A percentile compares a stretch with the other conserved stretches of the same genome.
Evolutionary conservation across 1,140 invertebrate genomes (phyloP).

Genomic region (Tribolium castaneum): DNA sequence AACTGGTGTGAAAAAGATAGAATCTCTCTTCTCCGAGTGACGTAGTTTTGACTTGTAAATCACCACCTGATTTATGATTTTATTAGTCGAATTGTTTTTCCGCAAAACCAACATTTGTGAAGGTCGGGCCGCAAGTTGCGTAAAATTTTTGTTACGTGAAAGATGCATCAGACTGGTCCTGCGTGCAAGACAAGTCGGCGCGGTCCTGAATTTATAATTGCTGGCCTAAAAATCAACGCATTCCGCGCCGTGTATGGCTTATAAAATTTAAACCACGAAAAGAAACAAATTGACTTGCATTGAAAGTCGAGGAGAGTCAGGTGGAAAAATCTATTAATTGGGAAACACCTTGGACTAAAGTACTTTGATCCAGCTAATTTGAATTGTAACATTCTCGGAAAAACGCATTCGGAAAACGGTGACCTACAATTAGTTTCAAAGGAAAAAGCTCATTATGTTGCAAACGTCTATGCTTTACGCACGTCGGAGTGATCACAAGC

Average conservation of each 20-base stretch:
- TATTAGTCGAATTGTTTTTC: slow-evolving; percentile 1
- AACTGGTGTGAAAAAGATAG: background rate
- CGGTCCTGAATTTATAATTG: slow-evolving; percentile 27
- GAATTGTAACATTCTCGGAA: background rate
- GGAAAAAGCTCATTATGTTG: background rate
- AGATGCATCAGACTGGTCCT: slow-evolving; percentile 27
- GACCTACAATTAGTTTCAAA: background rate
- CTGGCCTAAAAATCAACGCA: slow-evolving; percentile 34
- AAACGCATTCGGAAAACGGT: background rate
- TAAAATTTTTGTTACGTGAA: slow-evolving; percentile 14
- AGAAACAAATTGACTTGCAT: slow-evolving; percentile 4
- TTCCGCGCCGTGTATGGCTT: slow-evolving; percentile 19
- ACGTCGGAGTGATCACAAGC: background rate
- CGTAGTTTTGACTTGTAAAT: slow-evolving; percentile 2
- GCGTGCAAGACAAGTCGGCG: slow-evolving; percentile 26
- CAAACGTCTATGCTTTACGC: background rate
- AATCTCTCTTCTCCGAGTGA: background rate
- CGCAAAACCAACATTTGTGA: background rate
- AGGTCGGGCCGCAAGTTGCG: background rate
- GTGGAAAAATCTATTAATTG: background rate
- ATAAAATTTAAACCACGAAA: slow-evolving; percentile 7
- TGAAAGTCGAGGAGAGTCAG: background rate
- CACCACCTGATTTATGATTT: slow-evolving; percentile 10
- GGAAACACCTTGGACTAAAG: background rate
- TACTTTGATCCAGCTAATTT: background rate